Conservation (phyloP, 2,113 vertebrate genomes). For the Anguilla japonica region DNA sequence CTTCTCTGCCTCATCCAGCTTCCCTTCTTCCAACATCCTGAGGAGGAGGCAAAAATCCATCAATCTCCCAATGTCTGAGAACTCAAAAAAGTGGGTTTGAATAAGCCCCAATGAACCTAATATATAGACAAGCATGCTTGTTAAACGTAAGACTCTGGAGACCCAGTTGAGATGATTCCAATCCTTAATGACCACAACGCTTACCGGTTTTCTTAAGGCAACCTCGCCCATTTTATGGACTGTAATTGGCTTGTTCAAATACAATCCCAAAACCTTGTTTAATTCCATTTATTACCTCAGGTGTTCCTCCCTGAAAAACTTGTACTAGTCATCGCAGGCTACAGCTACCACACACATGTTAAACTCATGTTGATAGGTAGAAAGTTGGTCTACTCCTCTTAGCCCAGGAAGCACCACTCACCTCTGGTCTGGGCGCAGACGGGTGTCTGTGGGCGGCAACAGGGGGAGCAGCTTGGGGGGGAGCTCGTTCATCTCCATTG, state of each 20-base stretch:
- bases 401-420: constrained; percentile 45
- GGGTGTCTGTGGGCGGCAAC: constrained; percentile 82
- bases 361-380: background rate
- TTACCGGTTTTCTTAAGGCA: too few species aligned
- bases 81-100: background rate
- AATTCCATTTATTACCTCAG: background rate
- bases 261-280: background rate
- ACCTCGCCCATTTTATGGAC: background rate
- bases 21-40: constrained; percentile 80
- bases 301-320: background rate
- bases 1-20: constrained; percentile 69
- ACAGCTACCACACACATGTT: background rate
- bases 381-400: background rate
- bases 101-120: background rate
- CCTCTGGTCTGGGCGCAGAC: constrained; percentile 89
- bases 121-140: background rate
- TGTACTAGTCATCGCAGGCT: background rate
- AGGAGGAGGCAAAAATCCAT: fast-evolving
- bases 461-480: constrained; percentile 71
- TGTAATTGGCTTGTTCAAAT: background rate
- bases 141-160: background rate
- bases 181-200: background rate
- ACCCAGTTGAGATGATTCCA: background rate
- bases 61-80: background rate
- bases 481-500: constrained; percentile 87